Evolutionary conservation across 2,888 invertebrate genomes (phyloP).

Genomic region (Drosophila tripunctata): DNA sequence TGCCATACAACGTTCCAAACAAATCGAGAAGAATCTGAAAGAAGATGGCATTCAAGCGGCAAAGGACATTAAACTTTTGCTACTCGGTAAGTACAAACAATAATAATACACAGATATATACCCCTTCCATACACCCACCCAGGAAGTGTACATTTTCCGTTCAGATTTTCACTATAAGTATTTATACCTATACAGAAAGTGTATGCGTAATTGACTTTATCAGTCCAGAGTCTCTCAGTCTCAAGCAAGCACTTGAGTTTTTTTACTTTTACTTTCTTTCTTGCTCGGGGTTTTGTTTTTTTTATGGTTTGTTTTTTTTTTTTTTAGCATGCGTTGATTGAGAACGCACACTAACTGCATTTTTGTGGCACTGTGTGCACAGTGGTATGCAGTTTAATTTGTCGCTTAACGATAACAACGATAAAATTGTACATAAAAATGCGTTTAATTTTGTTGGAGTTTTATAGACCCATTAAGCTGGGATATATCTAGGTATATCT

Average conservation of each 20-base stretch:
- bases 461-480: neutral
- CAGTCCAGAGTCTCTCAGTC: constrained; percentile 33
- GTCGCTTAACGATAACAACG: neutral
- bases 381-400: constrained; percentile 16
- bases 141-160: neutral
- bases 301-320: constrained; percentile 4
- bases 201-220: constrained; percentile 39
- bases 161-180: neutral
- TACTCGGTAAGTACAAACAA: constrained; percentile 91
- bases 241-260: constrained; percentile 48
- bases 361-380: constrained; percentile 12
- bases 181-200: constrained; percentile 9
- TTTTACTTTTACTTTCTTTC: constrained; percentile 26
- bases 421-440: neutral
- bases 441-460: neutral
- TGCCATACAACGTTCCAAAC: constrained; percentile 97
- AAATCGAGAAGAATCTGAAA: constrained; percentile 98
- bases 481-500: too few relatives aligned
- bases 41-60: constrained; percentile 99
- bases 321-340: constrained; percentile 16
- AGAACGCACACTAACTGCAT: constrained; percentile 19
- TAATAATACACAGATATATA: neutral
- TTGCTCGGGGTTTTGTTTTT: too few relatives aligned
- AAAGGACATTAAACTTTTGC: constrained; percentile 98
- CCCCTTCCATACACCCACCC: neutral